Percentiles rank a stretch among this genome's conserved stretches.
Evolutionary conservation across 1,140 invertebrate species (phyloP).

Genomic region (Aphidius gifuensis): DNA sequence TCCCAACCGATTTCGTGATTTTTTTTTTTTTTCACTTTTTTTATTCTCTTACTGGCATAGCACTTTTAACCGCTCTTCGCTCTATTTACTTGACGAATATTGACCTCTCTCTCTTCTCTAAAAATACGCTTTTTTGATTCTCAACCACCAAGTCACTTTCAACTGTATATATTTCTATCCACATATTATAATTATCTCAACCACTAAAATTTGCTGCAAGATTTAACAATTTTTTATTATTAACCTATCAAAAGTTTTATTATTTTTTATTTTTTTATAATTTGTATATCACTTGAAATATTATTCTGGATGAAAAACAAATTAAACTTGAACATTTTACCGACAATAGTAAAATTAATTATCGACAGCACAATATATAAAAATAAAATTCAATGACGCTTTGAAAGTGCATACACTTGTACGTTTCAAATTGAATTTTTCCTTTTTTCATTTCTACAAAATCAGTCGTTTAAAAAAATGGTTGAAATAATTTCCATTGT

Average conservation of each 20-base stretch:
- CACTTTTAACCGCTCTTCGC: constrained; percentile 25
- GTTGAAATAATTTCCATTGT: too few relatives aligned
- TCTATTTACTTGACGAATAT: constrained; percentile 28
- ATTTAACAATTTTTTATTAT: background rate
- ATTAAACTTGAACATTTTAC: too few relatives aligned
- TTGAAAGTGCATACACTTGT: too few relatives aligned
- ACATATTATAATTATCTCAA: background rate
- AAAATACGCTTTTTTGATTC: background rate
- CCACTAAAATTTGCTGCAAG: constrained; percentile 1
- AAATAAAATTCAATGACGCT: too few relatives aligned
- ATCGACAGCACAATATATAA: too few relatives aligned
- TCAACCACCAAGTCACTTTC: background rate
- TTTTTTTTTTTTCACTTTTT: background rate
- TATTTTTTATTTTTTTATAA: background rate
- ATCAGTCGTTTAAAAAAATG: too few relatives aligned
- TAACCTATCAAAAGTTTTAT: background rate
- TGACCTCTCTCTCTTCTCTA: background rate
- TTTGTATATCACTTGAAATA: too few relatives aligned
- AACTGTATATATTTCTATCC: too few relatives aligned
- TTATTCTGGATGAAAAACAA: too few relatives aligned
- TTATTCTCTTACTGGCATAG: constrained; percentile 14
- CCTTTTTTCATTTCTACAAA: too few relatives aligned
- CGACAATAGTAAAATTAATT: too few relatives aligned
- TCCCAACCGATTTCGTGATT: constrained; percentile 3
- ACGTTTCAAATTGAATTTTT: too few relatives aligned